Evolutionary conservation across 2,888 invertebrate species (phyloP), one percentile per base, ranked within the genome.

Genomic region (Leptinotarsa tumamoca): DNA sequence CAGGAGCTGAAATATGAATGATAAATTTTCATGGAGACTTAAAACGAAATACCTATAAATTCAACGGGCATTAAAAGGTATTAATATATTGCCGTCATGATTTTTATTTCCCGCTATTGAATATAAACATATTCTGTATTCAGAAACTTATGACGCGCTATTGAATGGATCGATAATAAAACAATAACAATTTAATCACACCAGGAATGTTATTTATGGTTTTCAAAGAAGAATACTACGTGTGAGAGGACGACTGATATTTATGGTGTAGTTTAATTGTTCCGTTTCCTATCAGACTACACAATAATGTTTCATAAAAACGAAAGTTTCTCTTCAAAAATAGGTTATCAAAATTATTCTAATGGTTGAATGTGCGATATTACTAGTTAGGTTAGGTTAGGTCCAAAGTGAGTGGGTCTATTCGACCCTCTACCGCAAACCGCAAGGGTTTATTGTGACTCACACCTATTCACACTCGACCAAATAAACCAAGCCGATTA

Each of bases 131-230:
- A 63, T 7, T 18, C 33, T 63, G n/a, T 43, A 63, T 33, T 21
- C 58, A 58, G 23, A 58, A 58, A 58, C 4, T 58, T 58, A 58
- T 58, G 58, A 58, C 23, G 58, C 23, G 58, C 58, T 23, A 58
- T 21, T 15, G 58, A 63, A 33, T 63, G 10, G 33, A 43, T 63
- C 63, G 63, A 63, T 63, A 63, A 63, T 33, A 63, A 63, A 63
- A 63, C 63, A 63, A 63, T 63, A 63, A 63, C 63, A 63, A 43
- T 63, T 63, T 43, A 63, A 63, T 63, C 63, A 63, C 27, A n/a
- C 43, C 63, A n/a, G 63, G 63, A 33, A 63, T 63, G 63, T 63
- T 63, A 43, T 63, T 63, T 63, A 63, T 63, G 27, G n/a, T 33
- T 14, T 63, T 33, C 33, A 63, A 63, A 63, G 63, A 63, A 63